Base-by-base conservation (phyloP, 2,888 invertebrate species). In the Schizotus pectinicornis region DNA sequence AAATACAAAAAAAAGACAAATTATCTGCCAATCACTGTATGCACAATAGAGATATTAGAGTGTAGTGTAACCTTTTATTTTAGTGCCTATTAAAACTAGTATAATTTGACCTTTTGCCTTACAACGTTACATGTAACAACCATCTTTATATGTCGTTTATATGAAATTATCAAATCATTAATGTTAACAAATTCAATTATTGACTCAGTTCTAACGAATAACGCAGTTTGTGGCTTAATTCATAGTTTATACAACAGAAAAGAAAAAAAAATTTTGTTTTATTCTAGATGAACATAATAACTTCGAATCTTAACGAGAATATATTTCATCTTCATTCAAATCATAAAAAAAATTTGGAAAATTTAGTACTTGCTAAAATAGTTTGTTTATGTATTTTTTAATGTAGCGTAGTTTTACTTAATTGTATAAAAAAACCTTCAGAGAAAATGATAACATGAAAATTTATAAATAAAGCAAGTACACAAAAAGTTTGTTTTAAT, bases 61-160 rank as follows among this genome's bases (percentile, higher is more conserved):
- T 66, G 52, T 66, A 66, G 66, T 41, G 56, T 55, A 56, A 64
- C 56, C 57, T 62, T 72, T 72, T 72, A 70, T 69, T 69, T 72
- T 70, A 72, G 72, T 72, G 70, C 72, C 72, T 72, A 70, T 69
- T 65, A 54, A 61, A 57, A 56, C 54, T 67, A 68, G 65, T 62
- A 69, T 70, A 67, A 69, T 68, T 70, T 72, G 64, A 68, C 70
- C 69, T 67, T 71, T 68, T 72, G 71, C 72, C 72, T 71, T 72
- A 69, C 38, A 60, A 60, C 60, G 60, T 59, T 59, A 59, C 37
- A 59, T 59, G 59, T 59, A 59, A 59, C 49, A 22, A 48, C 59
- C 59, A 59, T 59, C 59, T 59, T 59, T 59, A 55, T 60, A 60
- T 59, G 59, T 59, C 51, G 55, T 59, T 55, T 59, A 58, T 52